Base-by-base conservation (phyloP, 2,113 vertebrate genomes). In the Phalacrocorax aristotelis region DNA sequence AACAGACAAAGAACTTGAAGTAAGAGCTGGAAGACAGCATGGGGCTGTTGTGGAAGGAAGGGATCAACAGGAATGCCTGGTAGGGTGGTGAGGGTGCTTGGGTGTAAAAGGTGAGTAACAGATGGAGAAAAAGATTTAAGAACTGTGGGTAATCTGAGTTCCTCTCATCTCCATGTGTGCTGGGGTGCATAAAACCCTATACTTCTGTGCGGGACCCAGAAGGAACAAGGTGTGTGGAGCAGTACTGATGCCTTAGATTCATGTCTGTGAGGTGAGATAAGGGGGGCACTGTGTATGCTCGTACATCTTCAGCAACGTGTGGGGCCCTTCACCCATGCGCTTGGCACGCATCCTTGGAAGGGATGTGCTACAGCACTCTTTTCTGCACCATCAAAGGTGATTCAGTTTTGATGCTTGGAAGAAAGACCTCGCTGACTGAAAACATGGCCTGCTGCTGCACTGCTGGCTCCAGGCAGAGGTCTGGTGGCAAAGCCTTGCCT, bases 361-460 rank as follows among this genome's bases (percentile, higher is more conserved):
- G 55, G 13, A 19, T 38, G 4, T 38, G 38, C 78, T 42, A 13
- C 70, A 77, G 16, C 40, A 62, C 49, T 60, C 49, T 21, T 54
- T 21, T 15, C 14, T 42, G 8, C 40, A 52, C 38, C 42, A 40
- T n/a, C 44, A 79, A 13, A 80, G 10, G 6, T 22, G 34, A 4
- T 27, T 68, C 9, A 2, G 38, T 55, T 87, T 72, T 54, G 9
- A 19, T 26, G 22, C 40, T 84, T n/a, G 77, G 51, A 25, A 51
- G 77, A 57, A 71, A 93, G 16, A 19, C 57, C 4, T 77, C 0
- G 0, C 46, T 40, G n/a, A 21, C 58, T 81, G 82, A 64, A 87
- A 93, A 74, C 17, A 21, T 5, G 8, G 26, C 40, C 11, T 3
- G 0, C n/a, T 61, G 10, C 2, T 0, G 6, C 3, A 1, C 40